These are phyloP conservation scores for Pocillopora meandrina DNA, from an alignment of 92 coral and sea anemone genomes.

Conservation along the genomic window DNA sequence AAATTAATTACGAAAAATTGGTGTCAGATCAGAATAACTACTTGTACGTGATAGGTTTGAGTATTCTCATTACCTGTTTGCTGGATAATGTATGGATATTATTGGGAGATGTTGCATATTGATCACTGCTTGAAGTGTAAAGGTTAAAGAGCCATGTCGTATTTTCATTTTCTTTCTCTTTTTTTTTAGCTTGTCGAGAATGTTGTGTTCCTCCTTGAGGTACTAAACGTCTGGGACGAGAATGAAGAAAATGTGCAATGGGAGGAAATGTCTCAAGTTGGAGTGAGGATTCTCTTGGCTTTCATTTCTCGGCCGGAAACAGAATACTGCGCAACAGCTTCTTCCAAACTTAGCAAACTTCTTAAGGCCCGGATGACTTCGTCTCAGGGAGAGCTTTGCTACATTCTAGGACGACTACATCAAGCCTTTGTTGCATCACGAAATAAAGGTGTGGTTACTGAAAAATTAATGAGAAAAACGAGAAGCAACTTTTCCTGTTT, in stretches of 20 bases:
- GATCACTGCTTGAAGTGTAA: too few species aligned
- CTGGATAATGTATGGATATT: too few species aligned
- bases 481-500: too few species aligned
- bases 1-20: neutral
- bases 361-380: slow-evolving; percentile 75
- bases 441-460: slow-evolving; percentile 61
- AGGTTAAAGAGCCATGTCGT: too few species aligned
- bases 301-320: slow-evolving; percentile 82
- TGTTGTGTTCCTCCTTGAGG: slow-evolving; percentile 89
- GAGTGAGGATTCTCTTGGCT: slow-evolving; percentile 83
- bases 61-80: too few species aligned
- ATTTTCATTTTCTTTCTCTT: neutral
- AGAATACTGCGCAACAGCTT: slow-evolving; percentile 92
- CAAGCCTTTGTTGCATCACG: slow-evolving; percentile 86
- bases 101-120: neutral
- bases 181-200: slow-evolving; percentile 79
- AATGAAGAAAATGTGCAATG: slow-evolving; percentile 83
- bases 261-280: slow-evolving; percentile 97
- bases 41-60: neutral
- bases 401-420: slow-evolving; percentile 80
- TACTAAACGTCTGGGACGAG: slow-evolving; percentile 91
- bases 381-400: slow-evolving; percentile 94
- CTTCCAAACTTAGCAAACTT: slow-evolving; percentile 90
- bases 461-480: too few species aligned
- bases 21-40: too few species aligned